Evolutionary conservation across 1,140 invertebrate genomes (phyloP), one percentile per base, ranked within the genome.

Genomic region (Ericerus pela): DNA sequence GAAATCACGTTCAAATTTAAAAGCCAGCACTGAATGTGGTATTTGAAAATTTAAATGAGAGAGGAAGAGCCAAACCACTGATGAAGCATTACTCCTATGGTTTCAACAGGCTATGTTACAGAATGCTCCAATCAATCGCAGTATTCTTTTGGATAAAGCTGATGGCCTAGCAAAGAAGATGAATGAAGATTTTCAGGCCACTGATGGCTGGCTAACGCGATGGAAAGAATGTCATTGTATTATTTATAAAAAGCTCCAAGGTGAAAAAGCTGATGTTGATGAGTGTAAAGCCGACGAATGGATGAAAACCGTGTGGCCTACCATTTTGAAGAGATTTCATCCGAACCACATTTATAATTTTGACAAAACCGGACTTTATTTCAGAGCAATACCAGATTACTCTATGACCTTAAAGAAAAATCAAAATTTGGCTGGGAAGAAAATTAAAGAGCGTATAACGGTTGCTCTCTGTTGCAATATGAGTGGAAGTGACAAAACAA

Each of bases 311-410:
- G 24, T 10, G 37, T 41, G 37, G 37, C 37, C 37, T 20, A 41
- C 37, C 24, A 16, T 20, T 43, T 18, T 43, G 38, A 43, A 43
- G 10, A 43, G 26, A 43, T 43, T 22, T 24, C 8, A 6, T 47
- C 41, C 41, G 22, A 27, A 47, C 12, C 24, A 47, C n/a, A 47
- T 47, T 27, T 47, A 26, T 47, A 47, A 47, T 47, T 47, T 47
- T 26, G 20, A 47, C 28, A 27, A 47, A 47, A 47, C 41, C 24
- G 20, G 41, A 14, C 20, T 47, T 22, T 47, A 47, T 8, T 47
- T 26, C 28, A 47, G 41, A 47, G 41, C 20, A 47, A 47, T 27
- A 47, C 41, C 41, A 26, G 41, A 47, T 27, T 47, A 47, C 28
- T 47, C 24, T 28, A 51, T 51, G 24, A 28, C 29, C 20, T 51